Evolutionary conservation across 2,888 invertebrate species (phyloP), one percentile per base, ranked within the genome.

Genomic region (Ptychoptera contaminata): DNA sequence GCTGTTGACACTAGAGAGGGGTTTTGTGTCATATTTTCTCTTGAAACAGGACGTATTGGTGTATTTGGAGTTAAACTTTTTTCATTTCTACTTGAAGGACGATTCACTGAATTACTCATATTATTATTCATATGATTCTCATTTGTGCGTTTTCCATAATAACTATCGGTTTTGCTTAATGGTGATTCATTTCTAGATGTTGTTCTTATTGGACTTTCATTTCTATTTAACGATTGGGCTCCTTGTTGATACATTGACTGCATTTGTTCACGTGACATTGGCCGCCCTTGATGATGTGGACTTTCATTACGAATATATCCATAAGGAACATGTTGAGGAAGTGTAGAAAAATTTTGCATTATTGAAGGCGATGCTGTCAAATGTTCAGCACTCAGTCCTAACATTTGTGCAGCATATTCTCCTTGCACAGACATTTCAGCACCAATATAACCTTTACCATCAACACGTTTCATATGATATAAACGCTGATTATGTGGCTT

Each of bases 391-490:
- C 76, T 76, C 42, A 86, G 67, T 0, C 86, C 86, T 46, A 90
- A 70, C 54, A 91, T 79, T 60, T 90, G 90, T 16, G 91, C 86
- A 42, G 88, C 91, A 67, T 91, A 92, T 66, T 92, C 92, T 43
- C 90, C 88, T 62, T 87, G 87, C 52, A 88, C 74, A 43, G 82
- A 77, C 78, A 91, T 84, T 63, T 88, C 90, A 1, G 88, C 87
- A 3, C 88, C 83, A 29, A 87, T 90, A 56, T 84, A 92, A 0
- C 84, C 82, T 49, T 90, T 87, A 57, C 90, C 86, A 59, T 93
- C 92, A 53, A 84, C 78, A 54, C 93, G 70, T 65, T 93, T 93
- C 68, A 92, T 72, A 82, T 92, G 92, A 60, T 93, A 93, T 57
- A 92, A 75, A 44, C 93, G 71, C 62, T 91, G 88, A 51, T 79